Evolutionary conservation across 1,140 invertebrate species (phyloP), one percentile per base, ranked within the genome.

Genomic region (Littorina saxatilis): DNA sequence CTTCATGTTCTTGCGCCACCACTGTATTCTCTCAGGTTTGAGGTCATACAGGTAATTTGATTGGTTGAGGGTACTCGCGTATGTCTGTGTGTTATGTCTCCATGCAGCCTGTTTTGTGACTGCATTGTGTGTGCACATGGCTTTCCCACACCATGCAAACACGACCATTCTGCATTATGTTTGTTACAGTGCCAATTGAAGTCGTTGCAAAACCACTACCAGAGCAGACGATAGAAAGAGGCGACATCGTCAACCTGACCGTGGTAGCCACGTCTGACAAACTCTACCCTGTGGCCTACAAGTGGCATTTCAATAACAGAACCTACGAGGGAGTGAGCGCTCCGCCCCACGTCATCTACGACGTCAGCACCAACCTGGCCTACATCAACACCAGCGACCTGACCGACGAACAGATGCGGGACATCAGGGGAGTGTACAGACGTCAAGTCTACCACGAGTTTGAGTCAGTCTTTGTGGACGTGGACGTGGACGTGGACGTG

Each of bases 291-390:
- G n/a, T n/a, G n/a, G n/a, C n/a, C n/a, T n/a, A n/a, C n/a, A n/a
- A n/a, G n/a, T n/a, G n/a, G n/a, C n/a, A n/a, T 29, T 79, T 82
- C 70, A 80, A 82, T 20, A 76, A 82, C 35, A 39, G 20, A n/a
- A 82, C 70, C 40, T 82, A 82, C 50, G n/a, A 20, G 23, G 43
- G 20, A 1, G 27, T 32, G 15, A 23, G 61, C 11, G 7, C n/a
- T 17, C 80, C 77, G 3, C 80, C 80, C 23, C 43, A 47, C 13
- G 73, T 82, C 37, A 55, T 35, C 39, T 79, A 74, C 23, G 29
- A 80, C 47, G 0, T n/a, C n/a, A 20, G 11, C 50, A 82, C 47
- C 50, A n/a, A n/a, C n/a, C n/a, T n/a, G n/a, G n/a, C n/a, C n/a
- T n/a, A n/a, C n/a, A n/a, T n/a, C n/a, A n/a, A 50, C 55, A 20